Base-by-base conservation (phyloP, 2,113 vertebrate species). In the Alligator mississippiensis region DNA sequence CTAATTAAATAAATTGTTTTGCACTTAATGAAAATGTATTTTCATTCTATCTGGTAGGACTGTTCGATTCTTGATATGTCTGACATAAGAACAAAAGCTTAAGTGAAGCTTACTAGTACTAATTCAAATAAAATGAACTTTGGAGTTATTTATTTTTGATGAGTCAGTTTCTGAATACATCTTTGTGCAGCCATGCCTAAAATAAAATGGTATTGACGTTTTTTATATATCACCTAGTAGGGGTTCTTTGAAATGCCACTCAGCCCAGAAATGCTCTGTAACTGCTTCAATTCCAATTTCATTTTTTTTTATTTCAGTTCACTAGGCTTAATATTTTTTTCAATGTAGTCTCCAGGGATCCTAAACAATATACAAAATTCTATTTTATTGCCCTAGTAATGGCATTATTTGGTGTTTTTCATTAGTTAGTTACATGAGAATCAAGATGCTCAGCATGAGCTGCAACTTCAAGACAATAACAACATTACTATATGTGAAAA, bases 101-200 rank as follows among this genome's bases (percentile, higher is more conserved):
- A 80, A 90, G 25, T 66, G 27, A 61, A 82, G 78, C 24, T 94
- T 86, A 77, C 54, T 89, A 70, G 24, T 76, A 25, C 11, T 89
- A 64, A 92, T 93, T 90, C 66, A 58, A 24, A 86, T 85, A 47
- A 84, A 89, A 84, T 60, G 5, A 88, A 72, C 83, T 63, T 4
- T 61, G 85, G 85, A 95, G 86, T 34, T 28, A 85, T 90, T 89
- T 83, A 55, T 19, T 93, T 93, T 17, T 84, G 58, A 77, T 85
- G 15, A 88, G 85, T 90, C 92, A 3, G 34, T 94, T 91, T 89
- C 82, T 94, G 88, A 95, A 4, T 70, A 12, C 21, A 87, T 91
- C 85, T 84, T 87, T 89, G 94, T 93, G 92, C 93, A 93, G 87
- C 87, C 91, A 89, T 80, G 90, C 75, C 87, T 87, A 75, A 94